Base-by-base conservation (phyloP, 2,797 vertebrate genomes). In the Coregonus suidteri region DNA sequence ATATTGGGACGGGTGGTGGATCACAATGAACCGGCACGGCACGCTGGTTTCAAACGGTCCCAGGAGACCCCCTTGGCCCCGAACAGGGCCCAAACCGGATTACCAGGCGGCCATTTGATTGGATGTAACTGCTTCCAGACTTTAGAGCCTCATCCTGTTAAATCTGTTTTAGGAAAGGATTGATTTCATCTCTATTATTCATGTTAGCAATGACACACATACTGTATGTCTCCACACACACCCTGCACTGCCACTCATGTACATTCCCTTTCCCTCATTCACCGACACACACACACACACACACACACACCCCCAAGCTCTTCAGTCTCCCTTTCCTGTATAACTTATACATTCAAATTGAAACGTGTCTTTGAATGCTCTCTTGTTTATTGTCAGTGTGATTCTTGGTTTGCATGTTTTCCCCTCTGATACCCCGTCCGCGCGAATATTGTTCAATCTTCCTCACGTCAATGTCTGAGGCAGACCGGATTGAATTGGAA, bases 31-130 rank as follows among this genome's bases (percentile, higher is more conserved):
- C 52, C 67, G 54, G 66, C 47, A 75, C 18, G 66, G 75, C 59
- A 62, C 80, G 73, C 71, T 75, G 73, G 76, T 79, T 74, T 71
- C 13, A 64, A 14, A 15, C 35, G 20, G 13, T 51, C 73, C 73
- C 66, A 54, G 30, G 73, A 75, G 69, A 71, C 65, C 65, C 85
- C 84, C 34, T 88, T 84, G 73, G 87, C 83, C 81, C 82, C 64
- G 69, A 64, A 53, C 78, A 62, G 84, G 83, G 86, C 34, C 82
- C 68, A 37, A 67, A 74, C 56, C 7, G 65, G 88, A 92, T 88
- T 85, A 88, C 75, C 72, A 67, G 1, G 35, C 30, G 70, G 72
- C n/a, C 71, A 62, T 80, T 84, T 91, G 85, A 86, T 83, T 82
- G 85, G 88, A 85, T 85, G 88, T 86, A 81, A 77, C 34, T 74